Base-by-base conservation (phyloP, 2,113 vertebrate species). In the Tragelaphus buxtoni region DNA sequence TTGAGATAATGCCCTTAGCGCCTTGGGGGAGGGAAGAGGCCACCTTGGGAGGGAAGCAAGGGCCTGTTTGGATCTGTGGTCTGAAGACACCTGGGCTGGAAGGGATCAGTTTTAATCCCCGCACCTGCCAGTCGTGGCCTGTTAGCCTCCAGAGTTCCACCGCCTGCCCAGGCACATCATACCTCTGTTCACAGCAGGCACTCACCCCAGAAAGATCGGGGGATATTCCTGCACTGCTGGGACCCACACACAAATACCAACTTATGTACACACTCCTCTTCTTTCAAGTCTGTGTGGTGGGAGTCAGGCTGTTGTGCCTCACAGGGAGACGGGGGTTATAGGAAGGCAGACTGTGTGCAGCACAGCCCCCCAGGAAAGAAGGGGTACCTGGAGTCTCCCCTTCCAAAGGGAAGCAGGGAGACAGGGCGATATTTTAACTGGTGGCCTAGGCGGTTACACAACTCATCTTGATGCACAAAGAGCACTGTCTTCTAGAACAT, bases 181-280 rank as follows among this genome's bases (percentile, higher is more conserved):
- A 1, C 63, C 26, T 9, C 14, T 8, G 18, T 3, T 26, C 32
- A 49, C 11, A 56, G 80, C 8, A 72, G 58, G 55, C 0, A 0
- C 47, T 22, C 61, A 24, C 1, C 9, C 4, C 9, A 2, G 11
- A 39, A 49, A 95, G 14, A 39, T 18, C 3, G 4, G 6, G 39
- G 4, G 47, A 17, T 35, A 53, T 2, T 28, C 39, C 3, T 28
- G 35, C 8, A 30, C 22, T 10, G n/a, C 30, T 35, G 14, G 51
- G 28, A 55, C 55, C 47, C 1, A 0, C n/a, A 35, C n/a, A 24
- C 6, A n/a, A 39, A 39, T 24, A 49, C 10, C 32, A 12, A 22
- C 63, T 77, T 4, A 22, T 1, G 5, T 8, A 28, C 2, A 0
- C 14, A 5, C 7, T 35, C 18, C n/a, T 26, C 18, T 30, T 26